Base-by-base conservation (phyloP, 2,888 invertebrate species). In the Volucella zonaria region DNA sequence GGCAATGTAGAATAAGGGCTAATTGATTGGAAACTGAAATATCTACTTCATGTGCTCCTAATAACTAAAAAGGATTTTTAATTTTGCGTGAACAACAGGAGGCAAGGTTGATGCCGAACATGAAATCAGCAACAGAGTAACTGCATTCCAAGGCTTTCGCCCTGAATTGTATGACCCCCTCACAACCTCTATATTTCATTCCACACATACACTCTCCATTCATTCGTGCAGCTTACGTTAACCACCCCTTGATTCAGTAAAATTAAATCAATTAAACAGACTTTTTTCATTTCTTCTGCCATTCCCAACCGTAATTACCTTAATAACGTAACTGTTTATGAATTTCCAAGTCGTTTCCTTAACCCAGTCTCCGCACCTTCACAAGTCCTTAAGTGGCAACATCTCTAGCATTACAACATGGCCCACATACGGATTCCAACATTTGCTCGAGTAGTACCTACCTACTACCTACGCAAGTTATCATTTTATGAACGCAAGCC, bases 181-280 rank as follows among this genome's bases (percentile, higher is more conserved):
- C 31, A 31, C 31, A 31, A 31, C 31, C 6, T 6, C 31, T 31
- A 31, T 31, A 31, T 6, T 31, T 31, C 6, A 0, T 6, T 31
- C 6, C 56, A 10, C 1, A 23, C 18, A 23, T 23, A 2, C 18
- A 54, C 23, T 31, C 10, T n/a, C 12, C 9, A n/a, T 62, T 38
- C 18, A 42, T 18, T 18, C n/a, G n/a, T 10, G 15, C 40, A 14
- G 14, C 10, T 3, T 14, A 15, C 14, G 15, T 15, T 42, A 42
- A 15, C 58, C 14, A 0, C 15, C 8, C 4, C 3, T 40, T 40
- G 6, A 40, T 15, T 8, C 8, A 52, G 42, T 66, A 0, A 31
- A 67, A 54, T 56, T 43, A 67, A 52, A 52, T 73, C 59, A 76
- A 66, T 80, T 75, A 73, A 81, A 51, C 18, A 40, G 11, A 59